A percentile compares a stretch with the other conserved stretches of the same genome.
Evolutionary conservation across 2,113 vertebrate species (phyloP).

Genomic region (Pteruthius melanotis): DNA sequence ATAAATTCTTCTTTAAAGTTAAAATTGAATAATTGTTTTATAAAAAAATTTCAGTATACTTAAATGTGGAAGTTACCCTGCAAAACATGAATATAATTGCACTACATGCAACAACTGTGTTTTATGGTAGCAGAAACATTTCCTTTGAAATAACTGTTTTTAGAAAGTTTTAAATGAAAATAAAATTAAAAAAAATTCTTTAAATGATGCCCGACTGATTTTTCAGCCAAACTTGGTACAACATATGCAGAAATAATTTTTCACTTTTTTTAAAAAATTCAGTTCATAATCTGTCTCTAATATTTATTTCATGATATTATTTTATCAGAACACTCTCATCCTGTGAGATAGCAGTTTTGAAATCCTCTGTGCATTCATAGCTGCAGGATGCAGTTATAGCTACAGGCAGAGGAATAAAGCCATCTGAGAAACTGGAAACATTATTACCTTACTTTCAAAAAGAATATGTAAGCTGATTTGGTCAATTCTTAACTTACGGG

Average conservation of each 20-base stretch:
- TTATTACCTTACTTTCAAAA: conserved; percentile 35
- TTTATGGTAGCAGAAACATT: neutral
- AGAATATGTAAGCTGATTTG: conserved; percentile 6
- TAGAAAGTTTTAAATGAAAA: neutral
- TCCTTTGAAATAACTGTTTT: neutral
- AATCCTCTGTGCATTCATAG: neutral
- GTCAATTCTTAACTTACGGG: neutral
- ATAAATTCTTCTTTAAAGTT: neutral
- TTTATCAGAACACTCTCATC: conserved; percentile 20
- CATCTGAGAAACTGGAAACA: conserved; percentile 46
- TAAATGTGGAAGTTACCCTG: neutral
- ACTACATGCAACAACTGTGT: neutral
- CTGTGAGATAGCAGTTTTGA: conserved; percentile 7
- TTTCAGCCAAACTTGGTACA: neutral
- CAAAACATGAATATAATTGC: neutral
- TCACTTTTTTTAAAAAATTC: neutral
- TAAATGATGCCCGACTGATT: neutral
- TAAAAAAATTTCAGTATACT: neutral
- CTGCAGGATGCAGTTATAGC: neutral
- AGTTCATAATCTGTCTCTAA: neutral
- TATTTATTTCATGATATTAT: neutral
- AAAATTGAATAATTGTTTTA: neutral
- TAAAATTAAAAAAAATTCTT: neutral
- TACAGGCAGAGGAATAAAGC: conserved; percentile 9
- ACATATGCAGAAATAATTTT: neutral